phyloP scores from a whole-genome alignment of 2,797 vertebrate species.

The Poliocrania exsul region DNA sequence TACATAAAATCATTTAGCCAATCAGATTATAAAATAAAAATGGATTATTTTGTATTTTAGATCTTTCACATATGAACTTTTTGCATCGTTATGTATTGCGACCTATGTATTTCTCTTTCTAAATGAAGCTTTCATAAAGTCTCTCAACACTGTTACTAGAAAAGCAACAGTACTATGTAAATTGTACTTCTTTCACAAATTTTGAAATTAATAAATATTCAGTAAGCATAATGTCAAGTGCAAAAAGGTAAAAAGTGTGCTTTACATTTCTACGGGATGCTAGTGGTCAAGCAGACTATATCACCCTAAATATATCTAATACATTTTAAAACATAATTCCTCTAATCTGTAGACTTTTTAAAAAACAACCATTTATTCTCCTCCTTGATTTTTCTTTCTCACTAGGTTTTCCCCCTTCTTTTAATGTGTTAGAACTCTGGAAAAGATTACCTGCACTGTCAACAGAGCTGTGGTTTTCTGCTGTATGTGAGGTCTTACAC shows the following conservation, averaged over 20 bases:
- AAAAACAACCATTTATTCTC: neutral
- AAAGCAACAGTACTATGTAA: neutral
- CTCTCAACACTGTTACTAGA: neutral
- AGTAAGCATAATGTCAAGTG: neutral
- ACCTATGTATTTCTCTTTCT: neutral
- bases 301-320: neutral
- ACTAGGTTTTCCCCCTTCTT: neutral
- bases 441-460: neutral
- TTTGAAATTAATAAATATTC: neutral
- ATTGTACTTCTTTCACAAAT: neutral
- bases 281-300: neutral
- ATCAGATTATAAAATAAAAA: neutral
- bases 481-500: neutral
- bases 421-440: neutral
- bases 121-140: neutral
- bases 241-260: rapidly evolving
- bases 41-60: neutral
- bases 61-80: neutral
- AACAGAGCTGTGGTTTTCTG: neutral
- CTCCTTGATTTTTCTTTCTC: neutral
- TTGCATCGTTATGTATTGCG: neutral
- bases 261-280: neutral
- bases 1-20: neutral
- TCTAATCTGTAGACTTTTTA: neutral
- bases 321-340: neutral